Evolutionary conservation across 2,888 invertebrate genomes (phyloP), one percentile per base, ranked within the genome.

Genomic region (Apodemia zela): DNA sequence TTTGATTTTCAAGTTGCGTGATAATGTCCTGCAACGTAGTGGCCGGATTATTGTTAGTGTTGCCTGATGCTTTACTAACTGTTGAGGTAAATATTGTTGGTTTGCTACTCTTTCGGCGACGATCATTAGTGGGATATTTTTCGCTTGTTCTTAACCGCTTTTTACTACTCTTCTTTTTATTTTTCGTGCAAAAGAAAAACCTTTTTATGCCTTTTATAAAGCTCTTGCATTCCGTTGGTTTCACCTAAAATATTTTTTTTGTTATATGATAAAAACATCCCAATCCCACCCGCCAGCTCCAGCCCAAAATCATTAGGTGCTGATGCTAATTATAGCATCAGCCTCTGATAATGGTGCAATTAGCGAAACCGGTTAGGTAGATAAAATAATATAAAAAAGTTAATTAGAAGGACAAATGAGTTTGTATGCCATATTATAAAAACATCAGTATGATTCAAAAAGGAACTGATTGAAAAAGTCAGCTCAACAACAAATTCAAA

Each of bases 1-100:
- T 95, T 77, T 95, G 94, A 54, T 93, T 89, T 82, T 96, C 96
- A 67, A 96, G 82, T 73, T 95, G 94, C 66, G 87, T 90, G 61
- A 96, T 96, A 69, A 96, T 94, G 74, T 94, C 93, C 73, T 95
- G 94, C 59, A 96, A 79, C 75, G 96, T 94, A 18, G 87, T 81
- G 18, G 93, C 89, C 0, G 94, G 94, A 68, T 93, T 93, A 13
- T 81, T 87, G 0, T 85, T 79, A 8, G 72, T 78, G 59, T 79
- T 81, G 0, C 92, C 92, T 0, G 87, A 86, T 0, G 92, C 92
- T 67, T 89, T 92, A 6, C 88, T 88, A 0, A 91, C 90, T 0
- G 89, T 92, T 0, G 89, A 92, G 0, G 89, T 92, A 63, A 87
- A 85, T 63, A 92, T 88, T 0, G 77, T 75, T 0, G 87, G 87